Conservation (phyloP, 2,888 invertebrate species). For the Trileptium ribeirensis region DNA sequence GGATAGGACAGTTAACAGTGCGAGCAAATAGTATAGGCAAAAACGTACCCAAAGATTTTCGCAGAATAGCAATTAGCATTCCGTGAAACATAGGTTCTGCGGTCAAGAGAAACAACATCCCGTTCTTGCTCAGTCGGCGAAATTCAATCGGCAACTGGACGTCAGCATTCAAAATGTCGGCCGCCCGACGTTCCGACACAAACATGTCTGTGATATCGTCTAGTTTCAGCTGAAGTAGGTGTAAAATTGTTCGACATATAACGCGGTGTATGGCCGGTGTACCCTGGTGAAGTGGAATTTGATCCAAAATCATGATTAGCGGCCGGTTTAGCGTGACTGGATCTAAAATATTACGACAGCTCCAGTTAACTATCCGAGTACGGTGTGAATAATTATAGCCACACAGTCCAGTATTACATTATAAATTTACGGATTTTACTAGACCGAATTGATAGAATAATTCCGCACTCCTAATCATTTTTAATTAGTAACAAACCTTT, state of each 20-base stretch:
- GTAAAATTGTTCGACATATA: slow-evolving; percentile 41
- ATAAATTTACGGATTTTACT: no score
- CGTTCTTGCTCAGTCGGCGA: slow-evolving; percentile 16
- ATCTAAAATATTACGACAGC: no score
- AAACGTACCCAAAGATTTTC: slow-evolving; percentile 11
- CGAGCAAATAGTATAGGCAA: no score
- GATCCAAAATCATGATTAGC: slow-evolving; percentile 36
- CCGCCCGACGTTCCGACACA: slow-evolving; percentile 35
- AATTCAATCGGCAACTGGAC: slow-evolving; percentile 28
- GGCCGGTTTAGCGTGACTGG: slow-evolving; percentile 37
- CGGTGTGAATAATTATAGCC: no score
- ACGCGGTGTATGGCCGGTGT: slow-evolving; percentile 26
- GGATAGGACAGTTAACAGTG: no score
- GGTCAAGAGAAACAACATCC: slow-evolving; percentile 31
- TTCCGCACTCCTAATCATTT: no score
- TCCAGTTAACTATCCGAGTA: no score
- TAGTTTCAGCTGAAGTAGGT: slow-evolving; percentile 43
- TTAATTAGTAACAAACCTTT: no score
- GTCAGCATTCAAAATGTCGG: neutral
- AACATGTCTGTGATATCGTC: slow-evolving; percentile 38
- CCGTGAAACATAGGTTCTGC: slow-evolving; percentile 43
- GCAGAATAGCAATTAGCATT: slow-evolving; percentile 42
- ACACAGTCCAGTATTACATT: no score
- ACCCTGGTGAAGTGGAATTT: slow-evolving; percentile 31
- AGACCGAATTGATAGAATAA: no score